Base-by-base conservation (phyloP, 2,797 vertebrate genomes). In the Hephaestus fuliginosus region DNA sequence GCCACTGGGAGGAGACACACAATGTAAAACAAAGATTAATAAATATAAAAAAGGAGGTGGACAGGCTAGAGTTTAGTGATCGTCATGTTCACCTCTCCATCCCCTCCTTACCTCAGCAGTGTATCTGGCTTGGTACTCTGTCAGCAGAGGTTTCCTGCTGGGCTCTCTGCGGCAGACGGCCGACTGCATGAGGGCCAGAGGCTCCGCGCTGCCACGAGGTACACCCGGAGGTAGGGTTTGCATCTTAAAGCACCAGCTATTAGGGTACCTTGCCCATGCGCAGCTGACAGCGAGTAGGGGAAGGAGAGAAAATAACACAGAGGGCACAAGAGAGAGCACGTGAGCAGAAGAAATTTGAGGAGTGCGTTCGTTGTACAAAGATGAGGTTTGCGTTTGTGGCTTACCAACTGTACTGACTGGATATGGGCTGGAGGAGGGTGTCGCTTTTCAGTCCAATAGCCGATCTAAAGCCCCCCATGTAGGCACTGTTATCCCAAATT, bases 91-190 rank as follows among this genome's bases (percentile, higher is more conserved):
- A 44, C 39, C 17, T 18, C 44, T 51, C 25, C 20, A 33, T 2
- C 25, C n/a, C 15, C 12, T 41, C 20, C 49, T 56, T 60, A 86
- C 82, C 82, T 46, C n/a, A 5, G 56, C 0, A 5, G 12, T 1
- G 53, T 84, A 89, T n/a, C 8, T 77, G 39, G 66, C 39, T 51
- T 79, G 82, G 67, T 90, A 85, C 53, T 87, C 83, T 0, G 86
- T 83, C 51, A 62, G 11, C 0, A 5, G 51, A 0, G n/a, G 39
- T 43, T 5, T 66, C 41, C 30, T 76, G 20, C 20, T 44, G 28
- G 58, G 46, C n/a, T 55, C 52, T 6, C 49, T 22, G 60, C 8
- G 3, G 62, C 10, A 20, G 56, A 18, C 3, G 9, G 30, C 13
- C 0, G 36, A 52, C 30, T 25, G 57, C 30, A 18, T 11, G 1